These are phyloP conservation scores for Epinephelus coioides DNA, from an alignment of 2,797 vertebrate species.

Conservation along the genomic window DNA sequence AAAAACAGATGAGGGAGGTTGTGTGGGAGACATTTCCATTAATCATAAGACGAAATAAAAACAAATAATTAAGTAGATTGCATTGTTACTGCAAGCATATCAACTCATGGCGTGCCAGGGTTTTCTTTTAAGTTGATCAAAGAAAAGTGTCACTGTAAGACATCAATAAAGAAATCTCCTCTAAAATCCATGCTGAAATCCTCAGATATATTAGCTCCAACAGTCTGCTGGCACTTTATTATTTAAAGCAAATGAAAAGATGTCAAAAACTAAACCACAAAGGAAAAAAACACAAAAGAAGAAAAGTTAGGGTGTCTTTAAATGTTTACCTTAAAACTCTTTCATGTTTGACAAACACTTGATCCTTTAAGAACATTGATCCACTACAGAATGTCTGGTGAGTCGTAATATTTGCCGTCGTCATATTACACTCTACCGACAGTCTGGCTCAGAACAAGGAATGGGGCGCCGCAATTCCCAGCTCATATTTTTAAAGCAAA, in stretches of 20 bases:
- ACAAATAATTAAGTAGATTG: slow-evolving; percentile 19
- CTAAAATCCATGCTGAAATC: slow-evolving; percentile 26
- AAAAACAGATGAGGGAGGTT: slow-evolving; percentile 8
- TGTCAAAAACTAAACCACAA: slow-evolving; percentile 36
- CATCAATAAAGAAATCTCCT: slow-evolving; percentile 39
- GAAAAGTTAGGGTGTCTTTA: slow-evolving; percentile 30
- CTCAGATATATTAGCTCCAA: slow-evolving; percentile 10
- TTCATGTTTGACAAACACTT: slow-evolving; percentile 53
- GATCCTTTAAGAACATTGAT: slow-evolving; percentile 69
- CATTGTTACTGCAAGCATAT: slow-evolving; percentile 9
- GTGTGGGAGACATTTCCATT: slow-evolving; percentile 11
- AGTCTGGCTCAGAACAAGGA: slow-evolving; percentile 58
- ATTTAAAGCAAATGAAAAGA: slow-evolving; percentile 37
- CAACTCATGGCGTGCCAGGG: slow-evolving; percentile 37
- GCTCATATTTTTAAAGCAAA: slow-evolving; percentile 74
- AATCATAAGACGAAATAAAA: slow-evolving; percentile 41
- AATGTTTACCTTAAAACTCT: slow-evolving; percentile 30
- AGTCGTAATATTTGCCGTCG: slow-evolving; percentile 57
- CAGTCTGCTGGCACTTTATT: slow-evolving; percentile 25
- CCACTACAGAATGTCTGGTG: slow-evolving; percentile 39
- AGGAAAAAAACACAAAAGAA: slow-evolving; percentile 32
- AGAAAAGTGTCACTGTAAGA: slow-evolving; percentile 36
- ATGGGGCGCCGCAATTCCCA: slow-evolving; percentile 53
- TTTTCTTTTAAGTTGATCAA: slow-evolving; percentile 59
- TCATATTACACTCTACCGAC: slow-evolving; percentile 55